Percentiles rank a stretch among this genome's conserved stretches.
phyloP scores from a whole-genome alignment of 2,113 vertebrate genomes.

The Astur gentilis region DNA sequence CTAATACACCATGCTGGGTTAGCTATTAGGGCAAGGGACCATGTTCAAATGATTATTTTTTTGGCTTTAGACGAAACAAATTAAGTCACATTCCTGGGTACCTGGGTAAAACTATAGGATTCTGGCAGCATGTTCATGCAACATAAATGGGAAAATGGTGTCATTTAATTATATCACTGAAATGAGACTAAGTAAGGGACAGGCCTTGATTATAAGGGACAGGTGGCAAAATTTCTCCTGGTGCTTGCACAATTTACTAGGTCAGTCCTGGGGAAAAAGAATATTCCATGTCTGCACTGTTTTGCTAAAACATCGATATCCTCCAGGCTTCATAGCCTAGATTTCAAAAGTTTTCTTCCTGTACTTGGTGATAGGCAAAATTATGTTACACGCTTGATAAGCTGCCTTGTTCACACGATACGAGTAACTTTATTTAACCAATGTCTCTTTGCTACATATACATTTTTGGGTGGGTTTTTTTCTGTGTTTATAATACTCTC shows the following conservation, averaged over 20 bases:
- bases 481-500: not conserved
- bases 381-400: not conserved
- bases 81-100: constrained; percentile 22
- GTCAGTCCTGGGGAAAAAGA: constrained; percentile 31
- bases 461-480: not conserved
- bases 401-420: not conserved
- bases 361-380: not conserved
- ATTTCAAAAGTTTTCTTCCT: not conserved
- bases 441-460: not conserved
- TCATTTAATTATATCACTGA: constrained; percentile 24
- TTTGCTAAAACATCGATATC: constrained; percentile 11
- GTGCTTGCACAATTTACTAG: constrained; percentile 37
- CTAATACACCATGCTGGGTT: not conserved
- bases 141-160: constrained; percentile 18
- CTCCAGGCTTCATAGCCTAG: constrained; percentile 36
- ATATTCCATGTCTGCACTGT: not conserved
- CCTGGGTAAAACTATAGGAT: constrained; percentile 38
- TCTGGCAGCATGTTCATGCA: not conserved
- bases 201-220: constrained; percentile 49
- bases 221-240: constrained; percentile 50
- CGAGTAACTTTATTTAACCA: not conserved
- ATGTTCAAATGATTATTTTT: constrained; percentile 35
- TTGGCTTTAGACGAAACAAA: constrained; percentile 42
- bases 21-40: constrained; percentile 19
- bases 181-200: not conserved